A percentile compares a stretch with the other conserved stretches of the same genome.
Evolutionary conservation across 2,797 vertebrate genomes (phyloP).

Genomic region (Danio kyathit): DNA sequence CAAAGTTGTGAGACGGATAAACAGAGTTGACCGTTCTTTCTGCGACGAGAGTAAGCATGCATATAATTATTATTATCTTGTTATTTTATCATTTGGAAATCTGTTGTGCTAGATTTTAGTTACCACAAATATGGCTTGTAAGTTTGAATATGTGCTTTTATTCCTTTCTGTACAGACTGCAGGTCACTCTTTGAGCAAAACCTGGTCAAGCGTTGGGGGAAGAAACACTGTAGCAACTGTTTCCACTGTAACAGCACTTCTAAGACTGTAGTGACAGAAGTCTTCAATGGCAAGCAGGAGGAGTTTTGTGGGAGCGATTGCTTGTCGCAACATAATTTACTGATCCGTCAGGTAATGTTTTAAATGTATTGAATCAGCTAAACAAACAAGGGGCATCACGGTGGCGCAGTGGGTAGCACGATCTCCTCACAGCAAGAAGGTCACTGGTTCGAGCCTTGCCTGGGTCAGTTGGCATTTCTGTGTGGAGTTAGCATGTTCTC

Average conservation of each 20-base stretch:
- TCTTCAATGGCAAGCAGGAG: conserved; percentile 87
- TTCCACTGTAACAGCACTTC: conserved; percentile 90
- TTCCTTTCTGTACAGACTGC: conserved; percentile 81
- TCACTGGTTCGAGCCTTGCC: no score
- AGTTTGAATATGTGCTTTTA: not conserved
- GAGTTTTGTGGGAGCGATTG: conserved; percentile 96
- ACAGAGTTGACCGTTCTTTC: conserved; percentile 83
- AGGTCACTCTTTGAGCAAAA: conserved; percentile 93
- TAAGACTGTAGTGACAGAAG: conserved; percentile 86
- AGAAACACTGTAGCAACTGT: conserved; percentile 89
- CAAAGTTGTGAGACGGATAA: conserved; percentile 5
- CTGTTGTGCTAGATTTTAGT: not conserved
- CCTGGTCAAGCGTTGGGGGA: conserved; percentile 90
- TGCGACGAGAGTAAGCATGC: conserved; percentile 89
- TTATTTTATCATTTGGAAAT: not conserved
- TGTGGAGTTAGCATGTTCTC: no score
- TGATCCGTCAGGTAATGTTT: conserved; percentile 89
- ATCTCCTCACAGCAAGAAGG: no score
- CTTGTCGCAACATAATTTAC: conserved; percentile 90
- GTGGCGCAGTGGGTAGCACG: no score
- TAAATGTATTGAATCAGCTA: no score
- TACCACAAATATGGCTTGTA: not conserved
- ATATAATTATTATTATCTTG: not conserved
- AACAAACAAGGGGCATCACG: no score
- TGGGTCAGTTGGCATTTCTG: no score